A percentile compares a stretch with the other conserved stretches of the same genome.
Conservation (phyloP, 2,797 vertebrate genomes). For the Spinus pinus region DNA sequence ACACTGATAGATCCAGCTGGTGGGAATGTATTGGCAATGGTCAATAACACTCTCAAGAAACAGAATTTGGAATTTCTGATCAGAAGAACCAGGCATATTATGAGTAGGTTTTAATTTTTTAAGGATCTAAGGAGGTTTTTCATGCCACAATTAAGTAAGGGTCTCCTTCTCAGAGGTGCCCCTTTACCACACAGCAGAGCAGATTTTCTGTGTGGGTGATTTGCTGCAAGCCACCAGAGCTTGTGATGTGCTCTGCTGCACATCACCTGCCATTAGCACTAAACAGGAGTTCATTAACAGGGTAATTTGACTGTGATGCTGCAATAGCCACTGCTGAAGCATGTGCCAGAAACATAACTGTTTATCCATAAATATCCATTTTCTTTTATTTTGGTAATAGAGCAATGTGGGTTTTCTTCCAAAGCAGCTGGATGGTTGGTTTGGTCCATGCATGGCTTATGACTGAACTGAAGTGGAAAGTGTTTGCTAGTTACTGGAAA, state of each 20-base stretch:
- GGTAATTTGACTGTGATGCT: background rate
- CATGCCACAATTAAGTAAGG: background rate
- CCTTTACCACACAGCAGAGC: background rate
- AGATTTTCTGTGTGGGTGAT: background rate
- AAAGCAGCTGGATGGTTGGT: background rate
- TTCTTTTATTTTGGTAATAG: background rate
- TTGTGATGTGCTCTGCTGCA: background rate
- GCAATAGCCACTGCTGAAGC: background rate
- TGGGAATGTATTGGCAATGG: background rate
- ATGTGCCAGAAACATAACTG: background rate
- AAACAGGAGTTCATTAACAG: background rate
- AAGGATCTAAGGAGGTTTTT: background rate
- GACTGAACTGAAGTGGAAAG: background rate
- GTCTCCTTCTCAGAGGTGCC: background rate
- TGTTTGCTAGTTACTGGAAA: background rate
- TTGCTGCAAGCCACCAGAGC: background rate
- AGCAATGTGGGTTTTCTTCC: background rate
- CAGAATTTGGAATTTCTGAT: background rate
- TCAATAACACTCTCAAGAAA: background rate
- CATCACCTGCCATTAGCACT: background rate
- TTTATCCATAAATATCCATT: background rate
- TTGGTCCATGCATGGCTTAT: background rate
- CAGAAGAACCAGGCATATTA: accelerated
- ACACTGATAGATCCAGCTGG: background rate
- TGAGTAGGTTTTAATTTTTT: background rate